Evolutionary conservation across 2,888 invertebrate species (phyloP).

Genomic region (Chloromyia formosa): DNA sequence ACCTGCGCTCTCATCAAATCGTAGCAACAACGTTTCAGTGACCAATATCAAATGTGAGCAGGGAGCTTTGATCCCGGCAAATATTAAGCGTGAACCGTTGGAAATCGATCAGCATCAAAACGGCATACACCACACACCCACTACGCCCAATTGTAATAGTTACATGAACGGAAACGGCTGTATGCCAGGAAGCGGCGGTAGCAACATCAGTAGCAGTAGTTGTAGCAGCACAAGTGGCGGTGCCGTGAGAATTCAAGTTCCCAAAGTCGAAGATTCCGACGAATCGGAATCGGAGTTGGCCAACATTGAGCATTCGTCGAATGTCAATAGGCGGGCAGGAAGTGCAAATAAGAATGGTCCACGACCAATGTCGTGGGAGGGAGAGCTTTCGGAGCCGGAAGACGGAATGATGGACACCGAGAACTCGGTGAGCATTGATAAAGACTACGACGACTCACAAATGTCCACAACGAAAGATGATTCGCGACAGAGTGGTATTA

Average conservation of each 20-base stretch:
- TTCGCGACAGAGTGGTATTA: slow-evolving; percentile 31
- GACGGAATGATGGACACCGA: slow-evolving; percentile 67
- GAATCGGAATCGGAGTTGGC: slow-evolving; percentile 63
- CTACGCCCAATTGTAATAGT: slow-evolving; percentile 51
- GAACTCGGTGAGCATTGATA: slow-evolving; percentile 52
- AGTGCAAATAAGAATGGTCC: slow-evolving; percentile 65
- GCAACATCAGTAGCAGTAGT: slow-evolving; percentile 46
- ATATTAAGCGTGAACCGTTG: slow-evolving; percentile 18
- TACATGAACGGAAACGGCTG: not conserved
- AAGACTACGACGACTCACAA: slow-evolving; percentile 47
- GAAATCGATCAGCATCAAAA: slow-evolving; percentile 31
- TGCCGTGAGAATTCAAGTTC: slow-evolving; percentile 56
- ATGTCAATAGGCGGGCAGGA: slow-evolving; percentile 66
- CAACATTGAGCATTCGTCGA: slow-evolving; percentile 62
- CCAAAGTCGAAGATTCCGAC: slow-evolving; percentile 59
- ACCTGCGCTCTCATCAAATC: slow-evolving; percentile 51
- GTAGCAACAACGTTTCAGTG: slow-evolving; percentile 73
- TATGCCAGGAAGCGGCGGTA: slow-evolving; percentile 56
- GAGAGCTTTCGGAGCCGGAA: slow-evolving; percentile 89
- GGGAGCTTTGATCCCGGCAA: slow-evolving; percentile 53
- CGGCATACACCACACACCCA: slow-evolving; percentile 47
- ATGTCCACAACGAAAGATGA: slow-evolving; percentile 47
- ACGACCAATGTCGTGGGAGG: slow-evolving; percentile 95
- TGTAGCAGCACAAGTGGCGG: slow-evolving; percentile 51
- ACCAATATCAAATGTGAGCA: slow-evolving; percentile 76